These are phyloP conservation scores for Macroramphosus scolopax DNA, from an alignment of 2,797 vertebrate species.

Conservation along the genomic window DNA sequence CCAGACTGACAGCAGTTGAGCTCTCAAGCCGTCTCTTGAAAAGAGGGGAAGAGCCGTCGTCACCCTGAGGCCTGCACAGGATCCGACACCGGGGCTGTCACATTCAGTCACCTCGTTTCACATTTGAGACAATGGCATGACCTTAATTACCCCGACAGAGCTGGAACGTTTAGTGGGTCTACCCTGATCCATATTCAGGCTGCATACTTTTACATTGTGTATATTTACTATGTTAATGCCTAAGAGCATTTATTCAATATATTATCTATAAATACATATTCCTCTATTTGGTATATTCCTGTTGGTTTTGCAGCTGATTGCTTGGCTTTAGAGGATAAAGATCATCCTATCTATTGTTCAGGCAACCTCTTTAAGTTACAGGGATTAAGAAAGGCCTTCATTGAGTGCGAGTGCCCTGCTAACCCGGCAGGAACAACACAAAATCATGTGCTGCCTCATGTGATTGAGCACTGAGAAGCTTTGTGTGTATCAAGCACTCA, in stretches of 20 bases:
- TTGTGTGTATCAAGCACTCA: conserved; percentile 14
- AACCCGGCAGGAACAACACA: conserved; percentile 26
- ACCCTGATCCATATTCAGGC: neutral
- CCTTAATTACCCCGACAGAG: conserved; percentile 44
- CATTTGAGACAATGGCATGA: conserved; percentile 13
- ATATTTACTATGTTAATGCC: too few species aligned
- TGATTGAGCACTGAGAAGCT: conserved; percentile 37
- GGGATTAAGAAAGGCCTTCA: too few species aligned
- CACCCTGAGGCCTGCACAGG: conserved; percentile 38
- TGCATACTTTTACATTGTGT: too few species aligned
- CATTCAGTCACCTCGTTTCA: conserved; percentile 26
- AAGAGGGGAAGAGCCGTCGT: conserved; percentile 15
- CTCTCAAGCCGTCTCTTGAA: conserved; percentile 32
- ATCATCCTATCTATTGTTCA: too few species aligned
- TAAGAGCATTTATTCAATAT: too few species aligned
- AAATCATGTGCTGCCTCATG: conserved; percentile 53
- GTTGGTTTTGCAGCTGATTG: too few species aligned
- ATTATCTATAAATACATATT: too few species aligned
- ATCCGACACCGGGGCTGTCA: conserved; percentile 48
- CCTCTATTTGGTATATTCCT: too few species aligned
- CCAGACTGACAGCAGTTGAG: conserved; percentile 19
- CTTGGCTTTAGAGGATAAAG: too few species aligned
- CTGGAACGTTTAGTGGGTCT: neutral
- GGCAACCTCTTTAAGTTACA: too few species aligned
- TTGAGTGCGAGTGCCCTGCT: neutral